These are phyloP conservation scores for Dreissena rostriformis DNA, from an alignment of 1,140 invertebrate genomes.

Conservation along the genomic window DNA sequence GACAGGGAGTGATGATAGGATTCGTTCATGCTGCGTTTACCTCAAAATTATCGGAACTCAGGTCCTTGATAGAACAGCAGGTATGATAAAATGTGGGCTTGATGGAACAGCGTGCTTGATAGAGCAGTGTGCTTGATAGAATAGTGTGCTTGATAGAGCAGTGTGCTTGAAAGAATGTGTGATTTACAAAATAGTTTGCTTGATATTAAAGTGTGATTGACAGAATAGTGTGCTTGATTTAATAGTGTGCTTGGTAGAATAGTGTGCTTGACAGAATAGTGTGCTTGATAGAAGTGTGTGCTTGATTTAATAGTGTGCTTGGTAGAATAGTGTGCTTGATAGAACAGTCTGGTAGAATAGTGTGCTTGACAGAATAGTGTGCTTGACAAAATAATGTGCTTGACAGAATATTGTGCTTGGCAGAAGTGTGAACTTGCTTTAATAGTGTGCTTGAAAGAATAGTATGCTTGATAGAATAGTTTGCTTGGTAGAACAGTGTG, in stretches of 20 bases:
- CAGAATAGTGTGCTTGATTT: too few relatives aligned
- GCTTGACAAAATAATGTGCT: background rate
- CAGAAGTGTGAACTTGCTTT: background rate
- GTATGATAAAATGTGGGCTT: constrained; percentile 46
- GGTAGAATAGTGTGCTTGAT: too few relatives aligned
- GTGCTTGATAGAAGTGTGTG: too few relatives aligned
- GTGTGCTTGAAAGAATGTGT: too few relatives aligned
- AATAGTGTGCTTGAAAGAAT: background rate
- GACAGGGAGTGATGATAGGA: constrained; percentile 68
- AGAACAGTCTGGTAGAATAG: background rate
- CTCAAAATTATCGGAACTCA: constrained; percentile 61
- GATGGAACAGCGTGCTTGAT: background rate
- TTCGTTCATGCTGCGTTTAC: constrained; percentile 74
- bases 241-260: too few relatives aligned
- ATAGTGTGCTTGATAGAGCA: background rate
- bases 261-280: too few relatives aligned
- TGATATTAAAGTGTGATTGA: too few relatives aligned
- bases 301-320: too few relatives aligned
- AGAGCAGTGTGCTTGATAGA: background rate
- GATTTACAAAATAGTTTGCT: too few relatives aligned
- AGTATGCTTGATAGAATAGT: background rate
- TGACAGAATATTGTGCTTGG: background rate
- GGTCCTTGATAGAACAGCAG: constrained; percentile 70
- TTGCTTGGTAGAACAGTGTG: too few relatives aligned
- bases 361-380: too few relatives aligned